Conservation (phyloP, 2,797 vertebrate genomes). For the Fringilla coelebs region DNA sequence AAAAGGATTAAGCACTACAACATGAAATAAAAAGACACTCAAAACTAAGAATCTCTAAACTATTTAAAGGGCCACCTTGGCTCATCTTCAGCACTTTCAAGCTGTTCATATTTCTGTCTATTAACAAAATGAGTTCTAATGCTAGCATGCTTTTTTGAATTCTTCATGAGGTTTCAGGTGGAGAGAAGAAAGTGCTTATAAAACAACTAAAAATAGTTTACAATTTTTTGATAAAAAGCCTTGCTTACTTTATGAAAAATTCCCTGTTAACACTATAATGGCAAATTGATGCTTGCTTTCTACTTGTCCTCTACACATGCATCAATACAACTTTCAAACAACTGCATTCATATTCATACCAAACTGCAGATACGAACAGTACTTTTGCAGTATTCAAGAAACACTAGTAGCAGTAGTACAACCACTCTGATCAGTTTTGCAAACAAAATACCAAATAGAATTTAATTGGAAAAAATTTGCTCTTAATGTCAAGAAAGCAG, state of each 20-base stretch:
- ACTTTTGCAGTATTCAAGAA: neutral
- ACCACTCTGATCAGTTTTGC: neutral
- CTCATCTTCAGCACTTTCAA: neutral
- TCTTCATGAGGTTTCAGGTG: neutral
- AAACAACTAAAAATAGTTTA: neutral
- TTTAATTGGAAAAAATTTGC: neutral
- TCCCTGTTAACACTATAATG: neutral
- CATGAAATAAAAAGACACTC: neutral
- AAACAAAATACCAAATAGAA: neutral
- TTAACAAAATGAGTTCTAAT: constrained; percentile 15
- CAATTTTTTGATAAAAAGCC: neutral
- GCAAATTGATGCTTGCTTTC: neutral
- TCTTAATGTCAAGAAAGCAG: neutral
- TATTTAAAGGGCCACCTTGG: constrained; percentile 11
- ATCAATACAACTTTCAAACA: neutral
- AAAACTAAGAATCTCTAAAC: constrained; percentile 14
- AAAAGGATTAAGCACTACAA: constrained; percentile 22
- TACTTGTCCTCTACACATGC: neutral
- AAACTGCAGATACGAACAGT: neutral
- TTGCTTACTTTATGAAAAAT: neutral
- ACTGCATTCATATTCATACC: neutral
- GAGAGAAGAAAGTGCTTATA: neutral
- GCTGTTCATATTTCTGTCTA: neutral
- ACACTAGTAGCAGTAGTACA: neutral
- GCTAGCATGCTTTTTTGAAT: neutral